Percentiles rank a stretch among this genome's conserved stretches.
phyloP scores from a whole-genome alignment of 2,797 vertebrate species.

The Alca torda region DNA sequence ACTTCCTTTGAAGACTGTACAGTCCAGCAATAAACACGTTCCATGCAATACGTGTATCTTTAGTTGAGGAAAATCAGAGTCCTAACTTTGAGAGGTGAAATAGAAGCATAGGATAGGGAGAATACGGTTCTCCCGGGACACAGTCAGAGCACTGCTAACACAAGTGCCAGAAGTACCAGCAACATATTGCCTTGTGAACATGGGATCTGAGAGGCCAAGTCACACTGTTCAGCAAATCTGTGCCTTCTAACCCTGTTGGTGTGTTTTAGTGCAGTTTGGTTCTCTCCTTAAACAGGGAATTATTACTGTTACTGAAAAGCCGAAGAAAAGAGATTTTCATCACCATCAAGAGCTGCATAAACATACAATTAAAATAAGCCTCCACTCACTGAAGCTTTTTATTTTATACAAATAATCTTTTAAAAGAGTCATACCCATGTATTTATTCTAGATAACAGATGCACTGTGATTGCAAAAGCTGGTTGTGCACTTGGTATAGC shows the following conservation, averaged over 20 bases:
- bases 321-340: neutral
- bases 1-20: neutral
- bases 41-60: neutral
- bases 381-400: neutral
- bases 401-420: neutral
- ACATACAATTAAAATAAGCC: neutral
- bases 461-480: neutral
- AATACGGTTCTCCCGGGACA: neutral
- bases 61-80: neutral
- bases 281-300: neutral
- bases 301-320: neutral
- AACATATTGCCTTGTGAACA: neutral
- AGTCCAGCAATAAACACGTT: neutral
- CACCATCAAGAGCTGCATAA: neutral
- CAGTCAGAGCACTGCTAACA: neutral
- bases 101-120: neutral
- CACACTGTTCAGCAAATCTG: neutral
- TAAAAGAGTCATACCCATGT: neutral
- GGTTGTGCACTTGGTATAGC: neutral
- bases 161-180: neutral
- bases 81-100: neutral
- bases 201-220: neutral
- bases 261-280: neutral
- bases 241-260: neutral
- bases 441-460: constrained; percentile 60